Evolutionary conservation across 2,888 invertebrate species (phyloP).

Genomic region (Hyles lineata): DNA sequence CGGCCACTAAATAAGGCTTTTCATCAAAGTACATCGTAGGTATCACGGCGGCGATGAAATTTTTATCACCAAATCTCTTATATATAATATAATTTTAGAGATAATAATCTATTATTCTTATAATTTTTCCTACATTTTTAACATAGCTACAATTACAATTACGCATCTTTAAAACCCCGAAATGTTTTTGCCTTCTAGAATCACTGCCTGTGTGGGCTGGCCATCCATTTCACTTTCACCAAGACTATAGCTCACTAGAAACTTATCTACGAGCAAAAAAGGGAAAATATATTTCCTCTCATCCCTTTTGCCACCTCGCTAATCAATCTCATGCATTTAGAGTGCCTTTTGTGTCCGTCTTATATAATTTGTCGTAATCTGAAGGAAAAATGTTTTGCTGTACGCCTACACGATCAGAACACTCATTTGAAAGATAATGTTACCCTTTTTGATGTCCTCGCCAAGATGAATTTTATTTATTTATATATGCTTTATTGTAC

Average conservation of each 20-base stretch:
- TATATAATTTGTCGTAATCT: slow-evolving; percentile 15
- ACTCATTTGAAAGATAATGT: not conserved
- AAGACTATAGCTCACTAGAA: not conserved
- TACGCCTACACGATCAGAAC: not conserved
- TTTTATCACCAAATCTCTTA: too few species aligned
- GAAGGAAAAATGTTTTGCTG: slow-evolving; percentile 14
- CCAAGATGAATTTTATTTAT: too few species aligned
- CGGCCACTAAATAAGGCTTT: too few species aligned
- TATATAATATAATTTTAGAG: too few species aligned
- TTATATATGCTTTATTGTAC: too few species aligned
- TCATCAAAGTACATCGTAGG: too few species aligned
- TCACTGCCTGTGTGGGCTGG: not conserved
- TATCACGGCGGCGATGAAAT: too few species aligned
- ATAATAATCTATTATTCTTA: too few species aligned
- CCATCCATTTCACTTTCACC: not conserved
- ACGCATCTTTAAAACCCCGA: too few species aligned
- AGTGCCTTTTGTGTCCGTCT: slow-evolving; percentile 19
- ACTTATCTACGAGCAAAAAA: not conserved
- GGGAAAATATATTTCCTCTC: not conserved
- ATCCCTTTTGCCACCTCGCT: slow-evolving; percentile 8
- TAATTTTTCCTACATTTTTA: too few species aligned
- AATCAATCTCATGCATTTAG: slow-evolving; percentile 20
- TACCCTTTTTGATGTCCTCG: not conserved
- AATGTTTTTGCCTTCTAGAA: too few species aligned
- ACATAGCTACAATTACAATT: too few species aligned